phyloP scores from a whole-genome alignment of 2,113 vertebrate species.

The Pteruthius melanotis region DNA sequence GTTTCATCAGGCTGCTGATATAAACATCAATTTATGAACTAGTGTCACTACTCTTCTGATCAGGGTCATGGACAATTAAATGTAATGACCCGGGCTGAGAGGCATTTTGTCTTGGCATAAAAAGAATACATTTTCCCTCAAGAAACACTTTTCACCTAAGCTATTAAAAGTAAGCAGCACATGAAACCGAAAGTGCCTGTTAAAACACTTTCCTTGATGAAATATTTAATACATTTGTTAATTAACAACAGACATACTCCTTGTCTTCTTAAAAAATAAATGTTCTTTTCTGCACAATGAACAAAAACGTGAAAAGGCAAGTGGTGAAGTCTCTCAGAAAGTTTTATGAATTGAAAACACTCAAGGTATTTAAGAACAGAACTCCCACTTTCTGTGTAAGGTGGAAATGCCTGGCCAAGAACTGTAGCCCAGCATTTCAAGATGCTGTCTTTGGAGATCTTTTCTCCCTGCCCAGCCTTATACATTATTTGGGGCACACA shows the following conservation, averaged over 20 bases:
- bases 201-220: background rate
- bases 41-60: background rate
- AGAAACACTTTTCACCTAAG: background rate
- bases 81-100: background rate
- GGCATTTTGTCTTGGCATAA: background rate
- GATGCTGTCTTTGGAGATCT: background rate
- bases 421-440: background rate
- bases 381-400: background rate
- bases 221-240: background rate
- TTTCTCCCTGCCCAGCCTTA: background rate
- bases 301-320: background rate
- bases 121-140: background rate
- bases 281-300: background rate
- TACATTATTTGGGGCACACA: background rate
- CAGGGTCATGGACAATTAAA: background rate
- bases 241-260: background rate
- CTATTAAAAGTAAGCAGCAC: background rate
- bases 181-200: background rate
- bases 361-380: background rate
- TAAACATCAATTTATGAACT: background rate
- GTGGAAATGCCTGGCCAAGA: background rate
- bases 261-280: background rate
- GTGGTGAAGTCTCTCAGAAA: background rate
- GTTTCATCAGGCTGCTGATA: background rate
- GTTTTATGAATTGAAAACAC: background rate